Evolutionary conservation across 2,797 vertebrate genomes (phyloP).

Genomic region (Danio albolineatus): DNA sequence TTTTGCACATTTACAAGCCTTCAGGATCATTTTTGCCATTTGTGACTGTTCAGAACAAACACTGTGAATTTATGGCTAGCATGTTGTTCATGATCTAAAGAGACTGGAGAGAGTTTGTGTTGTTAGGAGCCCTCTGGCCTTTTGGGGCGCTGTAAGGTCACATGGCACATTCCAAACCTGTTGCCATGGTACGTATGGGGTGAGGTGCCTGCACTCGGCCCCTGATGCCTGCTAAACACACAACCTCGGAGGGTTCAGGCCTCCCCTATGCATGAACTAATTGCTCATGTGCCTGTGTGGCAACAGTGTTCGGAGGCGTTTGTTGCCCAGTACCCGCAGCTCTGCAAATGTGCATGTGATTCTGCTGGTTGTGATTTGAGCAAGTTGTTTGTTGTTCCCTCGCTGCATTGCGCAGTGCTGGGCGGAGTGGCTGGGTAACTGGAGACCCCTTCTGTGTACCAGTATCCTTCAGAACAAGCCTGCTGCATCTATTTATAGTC

Average conservation of each 20-base stretch:
- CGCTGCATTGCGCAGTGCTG: slow-evolving; percentile 23
- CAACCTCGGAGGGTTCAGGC: slow-evolving; percentile 30
- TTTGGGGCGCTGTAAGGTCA: slow-evolving; percentile 4
- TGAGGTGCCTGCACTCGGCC: not conserved
- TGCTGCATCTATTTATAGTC: slow-evolving; percentile 77
- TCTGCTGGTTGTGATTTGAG: slow-evolving; percentile 21
- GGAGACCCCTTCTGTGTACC: slow-evolving; percentile 33
- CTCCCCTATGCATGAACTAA: not conserved
- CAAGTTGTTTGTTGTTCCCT: slow-evolving; percentile 11
- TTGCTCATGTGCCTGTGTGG: not conserved
- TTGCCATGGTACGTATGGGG: slow-evolving; percentile 27
- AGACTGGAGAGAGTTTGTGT: slow-evolving; percentile 61
- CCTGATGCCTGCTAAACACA: slow-evolving; percentile 22
- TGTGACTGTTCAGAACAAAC: not conserved
- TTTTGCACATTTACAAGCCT: not conserved
- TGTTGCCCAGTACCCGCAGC: slow-evolving; percentile 43
- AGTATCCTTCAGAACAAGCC: slow-evolving; percentile 48
- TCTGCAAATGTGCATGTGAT: slow-evolving; percentile 30
- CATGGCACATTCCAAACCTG: slow-evolving; percentile 42
- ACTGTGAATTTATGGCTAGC: not conserved
- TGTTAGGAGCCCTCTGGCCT: slow-evolving; percentile 57
- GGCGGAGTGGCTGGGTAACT: slow-evolving; percentile 25
- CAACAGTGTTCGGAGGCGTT: not conserved
- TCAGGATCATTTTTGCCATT: not conserved
- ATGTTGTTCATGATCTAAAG: slow-evolving; percentile 31